Percentiles rank a stretch among this genome's conserved stretches.
These are phyloP conservation scores for Takifugu rubripes DNA, from an alignment of 2,797 vertebrate genomes.

Conservation along the genomic window DNA sequence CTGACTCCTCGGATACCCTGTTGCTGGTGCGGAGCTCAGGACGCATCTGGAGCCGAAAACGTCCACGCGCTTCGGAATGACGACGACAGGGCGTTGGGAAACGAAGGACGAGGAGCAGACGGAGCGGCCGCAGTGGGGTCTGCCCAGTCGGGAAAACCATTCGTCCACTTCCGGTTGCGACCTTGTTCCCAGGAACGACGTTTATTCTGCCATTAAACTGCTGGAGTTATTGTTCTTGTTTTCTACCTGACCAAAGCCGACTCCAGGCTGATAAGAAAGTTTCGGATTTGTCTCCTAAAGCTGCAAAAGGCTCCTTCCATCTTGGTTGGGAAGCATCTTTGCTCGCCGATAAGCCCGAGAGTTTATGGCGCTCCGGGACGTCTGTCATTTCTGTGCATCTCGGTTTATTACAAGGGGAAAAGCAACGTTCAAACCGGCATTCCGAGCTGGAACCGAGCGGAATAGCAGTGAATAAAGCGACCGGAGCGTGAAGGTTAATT, in stretches of 20 bases:
- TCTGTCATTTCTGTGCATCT: constrained; percentile 16
- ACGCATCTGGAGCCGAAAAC: constrained; percentile 2
- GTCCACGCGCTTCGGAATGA: no score
- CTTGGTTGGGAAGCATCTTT: constrained; percentile 47
- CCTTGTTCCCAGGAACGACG: neutral
- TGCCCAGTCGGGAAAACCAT: neutral
- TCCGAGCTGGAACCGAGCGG: neutral
- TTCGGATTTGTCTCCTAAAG: constrained; percentile 35
- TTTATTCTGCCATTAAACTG: constrained; percentile 7
- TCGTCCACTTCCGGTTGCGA: neutral
- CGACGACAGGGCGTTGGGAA: no score
- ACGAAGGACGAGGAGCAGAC: no score
- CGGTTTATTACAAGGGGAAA: constrained; percentile 9
- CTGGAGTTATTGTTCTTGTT: constrained; percentile 17
- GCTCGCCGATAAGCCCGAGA: constrained; percentile 55
- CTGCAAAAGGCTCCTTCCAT: constrained; percentile 52
- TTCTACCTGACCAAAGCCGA: constrained; percentile 34
- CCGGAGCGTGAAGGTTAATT: constrained; percentile 6
- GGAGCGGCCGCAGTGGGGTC: no score
- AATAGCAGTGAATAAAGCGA: neutral
- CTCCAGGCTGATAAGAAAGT: constrained; percentile 38
- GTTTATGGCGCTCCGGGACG: constrained; percentile 46
- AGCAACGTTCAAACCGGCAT: constrained; percentile 1
- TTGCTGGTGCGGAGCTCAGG: constrained; percentile 35
- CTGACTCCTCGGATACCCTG: constrained; percentile 49